These are phyloP conservation scores for Pteruthius melanotis DNA, from an alignment of 2,113 vertebrate species.

Conservation along the genomic window DNA sequence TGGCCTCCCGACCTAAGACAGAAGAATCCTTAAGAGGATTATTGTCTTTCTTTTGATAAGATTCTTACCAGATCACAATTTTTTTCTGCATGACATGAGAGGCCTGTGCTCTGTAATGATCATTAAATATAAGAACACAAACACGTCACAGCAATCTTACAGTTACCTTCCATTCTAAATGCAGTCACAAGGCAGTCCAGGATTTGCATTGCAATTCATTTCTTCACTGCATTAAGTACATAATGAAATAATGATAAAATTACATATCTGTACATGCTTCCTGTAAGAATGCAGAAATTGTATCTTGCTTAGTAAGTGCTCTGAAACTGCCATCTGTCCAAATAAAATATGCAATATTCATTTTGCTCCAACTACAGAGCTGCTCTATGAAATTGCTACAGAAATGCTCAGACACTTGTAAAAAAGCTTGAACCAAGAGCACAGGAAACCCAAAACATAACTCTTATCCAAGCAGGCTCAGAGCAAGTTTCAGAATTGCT, in stretches of 20 bases:
- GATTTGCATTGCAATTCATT: background rate
- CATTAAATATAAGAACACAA: background rate
- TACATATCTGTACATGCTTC: background rate
- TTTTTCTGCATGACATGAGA: background rate
- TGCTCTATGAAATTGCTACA: background rate
- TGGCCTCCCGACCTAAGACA: background rate
- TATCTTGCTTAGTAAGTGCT: conserved; percentile 1
- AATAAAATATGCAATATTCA: background rate
- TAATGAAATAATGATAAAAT: conserved; percentile 5
- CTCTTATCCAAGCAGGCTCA: background rate
- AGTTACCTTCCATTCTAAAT: background rate
- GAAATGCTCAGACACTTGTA: background rate
- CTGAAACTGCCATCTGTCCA: background rate
- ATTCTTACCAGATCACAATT: conserved; percentile 8
- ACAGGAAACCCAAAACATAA: background rate
- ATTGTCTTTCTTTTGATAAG: conserved; percentile 6
- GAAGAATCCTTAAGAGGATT: conserved; percentile 17
- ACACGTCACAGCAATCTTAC: background rate
- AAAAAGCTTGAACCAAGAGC: background rate
- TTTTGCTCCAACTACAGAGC: background rate
- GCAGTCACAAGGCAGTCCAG: background rate
- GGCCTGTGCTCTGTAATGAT: background rate
- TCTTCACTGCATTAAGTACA: background rate
- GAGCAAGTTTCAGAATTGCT: background rate
- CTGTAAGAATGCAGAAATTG: background rate